These are phyloP conservation scores for Ectemnius lituratus DNA, from an alignment of 2,888 invertebrate species.

Conservation along the genomic window DNA sequence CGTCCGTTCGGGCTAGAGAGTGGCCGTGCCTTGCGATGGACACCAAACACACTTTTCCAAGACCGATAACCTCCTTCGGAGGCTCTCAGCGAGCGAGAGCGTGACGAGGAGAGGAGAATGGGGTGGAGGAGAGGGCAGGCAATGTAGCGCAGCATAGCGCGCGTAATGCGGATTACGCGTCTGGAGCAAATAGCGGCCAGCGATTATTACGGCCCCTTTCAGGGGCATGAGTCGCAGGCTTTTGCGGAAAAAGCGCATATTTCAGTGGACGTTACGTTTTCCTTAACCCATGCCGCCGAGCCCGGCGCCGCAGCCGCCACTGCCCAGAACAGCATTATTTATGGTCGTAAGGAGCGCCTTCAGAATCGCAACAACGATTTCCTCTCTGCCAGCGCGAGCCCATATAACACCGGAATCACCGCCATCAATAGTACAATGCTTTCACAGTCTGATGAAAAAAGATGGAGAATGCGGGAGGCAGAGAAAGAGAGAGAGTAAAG, in stretches of 20 bases:
- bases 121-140: too few species aligned
- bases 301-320: background rate
- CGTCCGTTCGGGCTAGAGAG: background rate
- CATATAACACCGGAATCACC: slow-evolving; percentile 32
- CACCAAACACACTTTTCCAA: background rate
- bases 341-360: slow-evolving; percentile 24
- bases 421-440: slow-evolving; percentile 31
- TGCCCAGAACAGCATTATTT: slow-evolving; percentile 40
- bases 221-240: background rate
- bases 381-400: slow-evolving; percentile 14
- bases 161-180: slow-evolving; percentile 11
- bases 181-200: slow-evolving; percentile 3
- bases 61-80: background rate
- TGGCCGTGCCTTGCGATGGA: background rate
- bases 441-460: background rate
- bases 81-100: background rate
- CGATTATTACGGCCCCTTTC: slow-evolving; percentile 5
- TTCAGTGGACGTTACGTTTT: slow-evolving; percentile 13
- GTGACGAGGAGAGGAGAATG: too few species aligned
- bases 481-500: background rate
- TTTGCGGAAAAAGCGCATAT: slow-evolving; percentile 9
- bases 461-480: too few species aligned
- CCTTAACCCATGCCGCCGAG: background rate
- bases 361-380: slow-evolving; percentile 40
- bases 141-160: background rate